These are phyloP conservation scores for Isurus oxyrinchus DNA, from an alignment of 2,113 vertebrate species.

Conservation along the genomic window DNA sequence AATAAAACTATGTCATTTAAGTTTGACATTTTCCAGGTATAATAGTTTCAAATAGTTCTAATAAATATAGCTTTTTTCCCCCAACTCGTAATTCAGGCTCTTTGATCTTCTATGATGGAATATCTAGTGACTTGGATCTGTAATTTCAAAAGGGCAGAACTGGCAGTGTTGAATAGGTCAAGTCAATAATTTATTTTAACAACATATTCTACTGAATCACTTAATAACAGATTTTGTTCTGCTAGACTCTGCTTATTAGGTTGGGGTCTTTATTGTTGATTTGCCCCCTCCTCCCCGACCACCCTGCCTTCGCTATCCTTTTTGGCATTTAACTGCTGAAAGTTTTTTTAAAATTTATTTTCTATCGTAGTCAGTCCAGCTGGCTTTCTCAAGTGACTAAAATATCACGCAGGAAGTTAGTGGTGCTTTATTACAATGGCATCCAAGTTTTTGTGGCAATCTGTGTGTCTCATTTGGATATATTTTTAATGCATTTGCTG, in stretches of 20 bases:
- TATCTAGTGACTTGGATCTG: background rate
- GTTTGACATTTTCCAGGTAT: background rate
- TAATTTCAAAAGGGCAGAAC: background rate
- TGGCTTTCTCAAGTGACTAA: conserved; percentile 4
- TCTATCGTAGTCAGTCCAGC: background rate
- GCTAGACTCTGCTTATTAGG: background rate
- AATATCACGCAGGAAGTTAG: conserved; percentile 3
- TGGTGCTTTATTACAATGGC: background rate
- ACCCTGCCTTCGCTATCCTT: background rate
- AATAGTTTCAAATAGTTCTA: background rate
- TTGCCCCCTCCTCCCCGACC: background rate
- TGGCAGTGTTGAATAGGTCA: background rate
- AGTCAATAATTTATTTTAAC: background rate
- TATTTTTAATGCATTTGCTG: background rate
- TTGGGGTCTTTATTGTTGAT: background rate
- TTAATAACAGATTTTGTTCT: background rate
- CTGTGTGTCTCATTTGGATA: background rate
- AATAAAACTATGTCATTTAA: background rate
- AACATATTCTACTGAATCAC: background rate
- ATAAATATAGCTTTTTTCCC: background rate
- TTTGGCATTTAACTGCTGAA: too few species aligned
- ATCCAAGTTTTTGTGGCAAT: background rate
- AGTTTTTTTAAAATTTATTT: background rate
- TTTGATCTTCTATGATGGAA: background rate
- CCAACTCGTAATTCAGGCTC: background rate